A percentile compares a stretch with the other conserved stretches of the same genome.
Evolutionary conservation across 2,888 invertebrate species (phyloP).

Genomic region (Invenusta paracnida): DNA sequence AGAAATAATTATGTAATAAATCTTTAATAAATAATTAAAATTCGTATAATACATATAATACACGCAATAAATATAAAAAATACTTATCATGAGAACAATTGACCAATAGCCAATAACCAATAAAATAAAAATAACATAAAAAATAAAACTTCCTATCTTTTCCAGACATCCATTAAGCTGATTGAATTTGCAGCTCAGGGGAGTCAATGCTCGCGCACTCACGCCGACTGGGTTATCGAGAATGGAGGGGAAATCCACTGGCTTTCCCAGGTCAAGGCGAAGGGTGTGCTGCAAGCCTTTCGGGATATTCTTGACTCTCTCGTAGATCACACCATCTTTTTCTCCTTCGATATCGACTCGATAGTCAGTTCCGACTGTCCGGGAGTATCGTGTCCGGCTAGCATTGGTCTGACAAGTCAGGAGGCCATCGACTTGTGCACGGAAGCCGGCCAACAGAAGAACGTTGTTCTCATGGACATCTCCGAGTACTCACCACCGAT

Average conservation of each 20-base stretch:
- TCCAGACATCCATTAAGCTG: neutral
- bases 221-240: constrained; percentile 32
- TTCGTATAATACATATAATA: no score
- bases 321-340: constrained; percentile 28
- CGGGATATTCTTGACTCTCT: neutral
- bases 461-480: constrained; percentile 38
- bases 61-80: no score
- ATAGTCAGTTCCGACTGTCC: constrained; percentile 39
- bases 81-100: no score
- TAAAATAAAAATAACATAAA: no score
- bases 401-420: constrained; percentile 30
- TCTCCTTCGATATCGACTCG: constrained; percentile 42
- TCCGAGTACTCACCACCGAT: constrained; percentile 39
- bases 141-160: neutral
- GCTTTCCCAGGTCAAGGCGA: constrained; percentile 8
- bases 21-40: no score
- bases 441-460: constrained; percentile 6
- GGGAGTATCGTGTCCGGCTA: constrained; percentile 39
- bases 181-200: constrained; percentile 42
- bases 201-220: constrained; percentile 38
- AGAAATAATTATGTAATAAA: no score
- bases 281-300: neutral
- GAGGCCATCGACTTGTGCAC: constrained; percentile 38
- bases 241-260: constrained; percentile 37
- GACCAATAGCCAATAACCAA: no score